These are phyloP conservation scores for Chionomys nivalis DNA, from an alignment of 2,113 vertebrate genomes.

Conservation along the genomic window DNA sequence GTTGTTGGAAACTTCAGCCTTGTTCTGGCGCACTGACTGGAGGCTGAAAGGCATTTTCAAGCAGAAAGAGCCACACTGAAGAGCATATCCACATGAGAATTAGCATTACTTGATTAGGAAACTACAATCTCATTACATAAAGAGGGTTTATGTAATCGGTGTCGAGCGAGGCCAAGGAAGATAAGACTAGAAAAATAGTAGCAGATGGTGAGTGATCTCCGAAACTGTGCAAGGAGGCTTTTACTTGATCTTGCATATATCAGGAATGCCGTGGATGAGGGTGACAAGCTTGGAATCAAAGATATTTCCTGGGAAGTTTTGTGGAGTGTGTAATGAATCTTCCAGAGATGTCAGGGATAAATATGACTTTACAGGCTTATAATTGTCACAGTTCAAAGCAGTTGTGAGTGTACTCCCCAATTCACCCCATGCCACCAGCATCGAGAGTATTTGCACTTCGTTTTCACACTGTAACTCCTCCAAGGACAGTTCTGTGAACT, in stretches of 20 bases:
- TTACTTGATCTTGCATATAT: neutral
- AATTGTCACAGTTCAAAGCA: constrained; percentile 57
- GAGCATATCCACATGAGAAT: neutral
- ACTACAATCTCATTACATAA: neutral
- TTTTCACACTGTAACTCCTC: neutral
- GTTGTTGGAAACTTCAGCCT: neutral
- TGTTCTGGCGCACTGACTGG: neutral
- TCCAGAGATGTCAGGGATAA: constrained; percentile 35
- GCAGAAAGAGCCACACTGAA: neutral
- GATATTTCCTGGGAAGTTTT: constrained; percentile 15
- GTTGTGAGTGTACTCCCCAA: neutral
- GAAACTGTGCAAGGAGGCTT: neutral
- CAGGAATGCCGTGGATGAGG: neutral
- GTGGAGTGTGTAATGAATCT: constrained; percentile 12
- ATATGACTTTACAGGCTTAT: constrained; percentile 3
- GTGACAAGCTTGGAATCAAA: neutral
- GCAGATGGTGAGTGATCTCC: constrained; percentile 19
- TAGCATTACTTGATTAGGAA: neutral
- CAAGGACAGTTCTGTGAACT: neutral
- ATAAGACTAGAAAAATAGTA: neutral
- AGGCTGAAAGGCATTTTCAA: neutral
- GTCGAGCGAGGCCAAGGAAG: neutral
- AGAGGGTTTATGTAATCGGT: neutral
- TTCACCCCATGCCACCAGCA: neutral
- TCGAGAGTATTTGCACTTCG: neutral